Evolutionary conservation across 2,888 invertebrate genomes (phyloP).

Genomic region (Nymphalis polychloros): DNA sequence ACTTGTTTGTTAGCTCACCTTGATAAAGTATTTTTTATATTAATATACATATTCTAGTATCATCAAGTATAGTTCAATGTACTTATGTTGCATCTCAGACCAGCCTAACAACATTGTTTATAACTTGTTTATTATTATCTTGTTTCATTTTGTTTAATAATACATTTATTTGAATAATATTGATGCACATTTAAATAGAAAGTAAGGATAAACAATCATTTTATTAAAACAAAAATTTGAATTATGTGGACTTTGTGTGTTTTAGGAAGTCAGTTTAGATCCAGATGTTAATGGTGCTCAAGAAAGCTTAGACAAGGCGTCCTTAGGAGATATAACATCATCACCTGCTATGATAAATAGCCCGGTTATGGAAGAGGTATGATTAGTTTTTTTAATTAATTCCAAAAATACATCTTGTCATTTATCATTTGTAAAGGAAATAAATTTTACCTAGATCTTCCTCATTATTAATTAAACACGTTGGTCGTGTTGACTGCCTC

Average conservation of each 20-base stretch:
- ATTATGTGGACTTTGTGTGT: not conserved
- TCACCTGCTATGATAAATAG: constrained; percentile 74
- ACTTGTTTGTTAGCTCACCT: constrained; percentile 35
- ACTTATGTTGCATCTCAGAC: constrained; percentile 19
- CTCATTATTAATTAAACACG: too few species aligned
- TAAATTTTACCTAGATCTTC: too few species aligned
- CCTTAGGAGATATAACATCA: constrained; percentile 68
- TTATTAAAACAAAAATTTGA: too few species aligned
- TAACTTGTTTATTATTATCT: constrained; percentile 8
- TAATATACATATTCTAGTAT: constrained; percentile 16
- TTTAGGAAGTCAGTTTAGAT: constrained; percentile 74
- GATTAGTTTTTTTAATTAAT: not conserved
- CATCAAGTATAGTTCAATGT: constrained; percentile 21
- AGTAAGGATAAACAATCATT: too few species aligned
- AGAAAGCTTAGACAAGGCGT: constrained; percentile 65
- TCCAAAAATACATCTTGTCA: too few species aligned
- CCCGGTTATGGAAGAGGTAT: constrained; percentile 82
- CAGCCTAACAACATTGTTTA: constrained; percentile 16
- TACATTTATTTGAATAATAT: constrained; percentile 4
- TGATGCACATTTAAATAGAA: not conserved
- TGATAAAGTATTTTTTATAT: constrained; percentile 18
- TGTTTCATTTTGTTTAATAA: not conserved
- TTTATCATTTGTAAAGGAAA: too few species aligned
- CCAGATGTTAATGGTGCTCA: constrained; percentile 73
- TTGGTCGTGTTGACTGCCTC: too few species aligned